Evolutionary conservation across 2,797 vertebrate genomes (phyloP), one percentile per base, ranked within the genome.

Genomic region (Ctenopoma kingsleyae): DNA sequence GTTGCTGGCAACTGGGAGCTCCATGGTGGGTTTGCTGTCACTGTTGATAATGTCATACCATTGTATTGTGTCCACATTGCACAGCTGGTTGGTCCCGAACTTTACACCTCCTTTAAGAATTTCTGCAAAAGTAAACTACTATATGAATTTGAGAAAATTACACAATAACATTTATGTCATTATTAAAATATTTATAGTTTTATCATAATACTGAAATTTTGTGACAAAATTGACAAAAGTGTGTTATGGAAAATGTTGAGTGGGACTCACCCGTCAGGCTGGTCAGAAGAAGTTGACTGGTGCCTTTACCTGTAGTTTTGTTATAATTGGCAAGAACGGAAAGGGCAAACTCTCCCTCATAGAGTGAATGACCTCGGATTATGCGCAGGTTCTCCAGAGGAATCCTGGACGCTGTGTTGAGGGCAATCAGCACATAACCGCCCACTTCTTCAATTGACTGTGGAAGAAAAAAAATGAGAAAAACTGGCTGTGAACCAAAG

Each of bases 401-500:
- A 80, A 99, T 98, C 67, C 57, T 93, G 53, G 94, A 81, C 1
- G 93, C 96, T 1, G 88, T 87, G 90, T 98, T 99, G 63, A 98
- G 87, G 0, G 94, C 97, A 0, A 99, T 96, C 76, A 99, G 93
- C 38, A 99, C 97, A 0, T 99, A 98, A 48, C 98, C 98, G 1
- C 96, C 95, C 22, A 99, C 98, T 82, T 99, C 98, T 92, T 96
- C 95, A 76, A 99, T 99, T 0, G 94, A 95, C 98, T 99, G 78
- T 17, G 49, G 58, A 68, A 8, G 38, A 8, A 48, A 49, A 48
- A 38, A 9, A 19, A 44, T 9, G n/a, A 20, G 44, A 23, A 49
- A 35, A 72, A 2, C 6, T 41, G 2, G 4, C 12, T 41, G 12
- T 23, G 27, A 65, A 58, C 11, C 1, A 25, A 22, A 55, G 53